These are phyloP conservation scores for Meriones psammophilus DNA, from an alignment of 2,797 vertebrate species.

Conservation along the genomic window DNA sequence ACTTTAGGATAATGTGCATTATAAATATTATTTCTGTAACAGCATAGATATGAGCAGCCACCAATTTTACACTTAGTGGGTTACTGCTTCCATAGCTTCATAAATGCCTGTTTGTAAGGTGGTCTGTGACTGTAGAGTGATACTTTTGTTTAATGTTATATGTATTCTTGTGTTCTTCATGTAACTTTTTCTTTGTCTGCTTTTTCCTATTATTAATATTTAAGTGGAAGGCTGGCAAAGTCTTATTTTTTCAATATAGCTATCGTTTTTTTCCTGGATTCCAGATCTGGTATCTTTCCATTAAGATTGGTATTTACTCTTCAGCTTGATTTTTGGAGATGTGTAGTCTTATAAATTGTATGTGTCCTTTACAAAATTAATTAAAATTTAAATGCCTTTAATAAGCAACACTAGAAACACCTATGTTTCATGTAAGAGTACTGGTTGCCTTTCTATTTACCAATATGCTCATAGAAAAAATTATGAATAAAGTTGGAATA, in stretches of 20 bases:
- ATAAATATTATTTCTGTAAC: conserved; percentile 27
- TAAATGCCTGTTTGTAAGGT: neutral
- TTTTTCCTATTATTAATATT: neutral
- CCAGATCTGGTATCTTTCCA: neutral
- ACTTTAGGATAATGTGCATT: neutral
- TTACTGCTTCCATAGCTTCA: conserved; percentile 15
- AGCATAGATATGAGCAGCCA: neutral
- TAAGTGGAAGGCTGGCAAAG: conserved; percentile 3
- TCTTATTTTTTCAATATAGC: neutral
- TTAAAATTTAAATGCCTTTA: conserved; percentile 9
- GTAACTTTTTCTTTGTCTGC: neutral
- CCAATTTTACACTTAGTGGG: neutral
- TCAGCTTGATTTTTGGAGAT: neutral
- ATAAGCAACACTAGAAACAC: neutral
- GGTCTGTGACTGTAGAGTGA: neutral
- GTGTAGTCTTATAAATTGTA: neutral
- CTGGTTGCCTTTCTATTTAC: conserved; percentile 9
- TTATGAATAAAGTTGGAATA: conserved; percentile 5
- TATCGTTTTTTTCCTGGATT: neutral
- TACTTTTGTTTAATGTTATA: neutral
- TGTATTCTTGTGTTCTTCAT: neutral
- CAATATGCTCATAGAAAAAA: conserved; percentile 2
- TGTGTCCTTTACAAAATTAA: neutral
- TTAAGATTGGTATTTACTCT: conserved; percentile 51
- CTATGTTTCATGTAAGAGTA: neutral